phyloP scores from a whole-genome alignment of 1,140 invertebrate species.

The Sinonovacula constricta region DNA sequence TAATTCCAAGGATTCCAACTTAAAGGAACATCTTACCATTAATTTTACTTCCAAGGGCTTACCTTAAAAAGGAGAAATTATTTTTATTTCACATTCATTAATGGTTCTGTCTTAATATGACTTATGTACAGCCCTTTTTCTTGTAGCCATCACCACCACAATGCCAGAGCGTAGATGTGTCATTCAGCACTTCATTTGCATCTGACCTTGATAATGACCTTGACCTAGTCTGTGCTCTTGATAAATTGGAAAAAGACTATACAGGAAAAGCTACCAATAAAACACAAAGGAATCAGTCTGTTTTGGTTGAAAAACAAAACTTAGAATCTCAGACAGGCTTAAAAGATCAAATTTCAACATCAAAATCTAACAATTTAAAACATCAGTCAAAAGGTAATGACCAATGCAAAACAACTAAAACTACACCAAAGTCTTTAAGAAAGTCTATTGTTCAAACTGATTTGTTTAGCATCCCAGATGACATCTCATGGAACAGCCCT shows the following conservation, averaged over 20 bases:
- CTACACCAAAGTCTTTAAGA: too few species aligned
- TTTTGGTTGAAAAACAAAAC: too few species aligned
- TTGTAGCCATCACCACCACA: neutral
- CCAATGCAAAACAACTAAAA: neutral
- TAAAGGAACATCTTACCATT: too few species aligned
- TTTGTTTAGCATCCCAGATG: neutral
- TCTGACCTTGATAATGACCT: slow-evolving; percentile 53
- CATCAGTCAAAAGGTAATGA: neutral
- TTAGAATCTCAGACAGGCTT: too few species aligned
- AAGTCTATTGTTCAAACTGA: too few species aligned
- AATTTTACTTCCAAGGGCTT: neutral
- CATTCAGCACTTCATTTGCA: slow-evolving; percentile 56
- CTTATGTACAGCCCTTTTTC: neutral
- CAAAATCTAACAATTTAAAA: neutral
- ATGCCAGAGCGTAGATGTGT: slow-evolving; percentile 28
- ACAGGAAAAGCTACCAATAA: neutral
- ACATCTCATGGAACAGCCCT: slow-evolving; percentile 23
- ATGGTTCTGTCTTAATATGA: neutral
- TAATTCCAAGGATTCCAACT: too few species aligned
- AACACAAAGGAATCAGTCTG: too few species aligned
- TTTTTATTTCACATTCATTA: neutral
- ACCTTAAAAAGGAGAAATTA: neutral
- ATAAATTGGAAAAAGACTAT: slow-evolving; percentile 56
- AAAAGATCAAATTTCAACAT: neutral
- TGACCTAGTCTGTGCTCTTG: slow-evolving; percentile 59